Evolutionary conservation across 2,113 vertebrate genomes (phyloP).

Genomic region (Oryzias celebensis): DNA sequence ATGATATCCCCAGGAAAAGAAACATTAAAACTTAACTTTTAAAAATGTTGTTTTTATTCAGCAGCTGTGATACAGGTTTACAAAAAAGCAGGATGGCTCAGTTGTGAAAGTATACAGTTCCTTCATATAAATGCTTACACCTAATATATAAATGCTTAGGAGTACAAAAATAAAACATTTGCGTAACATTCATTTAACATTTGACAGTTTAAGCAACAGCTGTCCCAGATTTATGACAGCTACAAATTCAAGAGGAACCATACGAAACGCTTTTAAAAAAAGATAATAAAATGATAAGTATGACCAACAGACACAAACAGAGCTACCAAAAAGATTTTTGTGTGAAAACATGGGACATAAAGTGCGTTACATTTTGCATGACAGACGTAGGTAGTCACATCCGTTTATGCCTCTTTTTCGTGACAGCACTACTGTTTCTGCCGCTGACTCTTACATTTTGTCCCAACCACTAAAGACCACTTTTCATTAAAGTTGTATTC

Average conservation of each 20-base stretch:
- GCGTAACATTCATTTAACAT: conserved; percentile 60
- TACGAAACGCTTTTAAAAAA: conserved; percentile 22
- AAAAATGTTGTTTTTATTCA: conserved; percentile 24
- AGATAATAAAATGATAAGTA: conserved; percentile 3
- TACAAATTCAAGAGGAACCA: conserved; percentile 44
- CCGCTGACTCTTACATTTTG: background rate
- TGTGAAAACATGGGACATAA: conserved; percentile 63
- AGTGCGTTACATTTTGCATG: conserved; percentile 69
- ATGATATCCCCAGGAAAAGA: conserved; percentile 16
- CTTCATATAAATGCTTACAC: conserved; percentile 60
- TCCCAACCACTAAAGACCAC: conserved; percentile 14
- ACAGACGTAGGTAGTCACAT: conserved; percentile 50
- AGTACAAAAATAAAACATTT: conserved; percentile 79
- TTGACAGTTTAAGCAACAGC: conserved; percentile 24
- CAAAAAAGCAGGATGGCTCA: conserved; percentile 44
- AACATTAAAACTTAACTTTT: conserved; percentile 17
- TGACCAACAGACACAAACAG: conserved; percentile 18
- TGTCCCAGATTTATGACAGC: conserved; percentile 22
- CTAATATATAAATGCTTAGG: conserved; percentile 62
- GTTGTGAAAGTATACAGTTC: conserved; percentile 50
- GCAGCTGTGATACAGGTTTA: conserved; percentile 24
- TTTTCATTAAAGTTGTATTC: conserved; percentile 20
- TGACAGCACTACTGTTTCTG: conserved; percentile 17
- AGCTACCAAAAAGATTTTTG: conserved; percentile 13
- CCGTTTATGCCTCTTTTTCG: conserved; percentile 23